Evolutionary conservation across 2,888 invertebrate species (phyloP).

Genomic region (Phasia obesa): DNA sequence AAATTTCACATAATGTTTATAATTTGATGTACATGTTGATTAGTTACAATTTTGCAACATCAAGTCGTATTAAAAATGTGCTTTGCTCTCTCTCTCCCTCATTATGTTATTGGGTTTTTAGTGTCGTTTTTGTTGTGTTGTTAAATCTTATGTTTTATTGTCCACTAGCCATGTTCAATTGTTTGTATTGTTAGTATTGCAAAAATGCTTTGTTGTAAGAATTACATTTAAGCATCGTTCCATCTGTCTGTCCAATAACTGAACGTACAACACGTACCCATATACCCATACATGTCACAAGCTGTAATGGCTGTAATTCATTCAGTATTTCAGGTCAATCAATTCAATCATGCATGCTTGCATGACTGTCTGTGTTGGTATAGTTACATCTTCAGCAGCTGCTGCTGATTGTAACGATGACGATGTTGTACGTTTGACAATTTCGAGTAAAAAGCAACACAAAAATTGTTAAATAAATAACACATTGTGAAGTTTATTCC

Average conservation of each 20-base stretch:
- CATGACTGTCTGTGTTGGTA: slow-evolving; percentile 37
- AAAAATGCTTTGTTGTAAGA: background rate
- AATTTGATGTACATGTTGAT: slow-evolving; percentile 53
- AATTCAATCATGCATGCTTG: slow-evolving; percentile 62
- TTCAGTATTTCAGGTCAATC: slow-evolving; percentile 66
- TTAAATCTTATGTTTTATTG: slow-evolving; percentile 44
- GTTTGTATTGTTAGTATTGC: slow-evolving; percentile 24
- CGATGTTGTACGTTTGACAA: slow-evolving; percentile 18
- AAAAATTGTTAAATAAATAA: slow-evolving; percentile 34
- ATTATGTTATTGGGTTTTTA: slow-evolving; percentile 24
- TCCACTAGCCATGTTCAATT: slow-evolving; percentile 22
- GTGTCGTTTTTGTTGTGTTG: slow-evolving; percentile 1
- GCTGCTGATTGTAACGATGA: slow-evolving; percentile 7
- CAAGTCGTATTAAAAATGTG: slow-evolving; percentile 21
- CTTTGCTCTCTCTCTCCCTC: background rate
- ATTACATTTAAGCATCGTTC: slow-evolving; percentile 8
- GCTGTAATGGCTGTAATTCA: slow-evolving; percentile 56
- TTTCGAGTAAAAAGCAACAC: background rate
- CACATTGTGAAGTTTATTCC: slow-evolving; percentile 8
- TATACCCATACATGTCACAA: slow-evolving; percentile 64
- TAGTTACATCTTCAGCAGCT: slow-evolving; percentile 11
- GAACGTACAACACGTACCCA: slow-evolving; percentile 58
- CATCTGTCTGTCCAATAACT: slow-evolving; percentile 22
- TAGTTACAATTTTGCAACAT: slow-evolving; percentile 43
- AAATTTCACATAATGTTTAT: slow-evolving; percentile 52